Percentiles rank a stretch among this genome's conserved stretches.
Evolutionary conservation across 2,888 invertebrate species (phyloP).

Genomic region (Galerucella calmariensis): DNA sequence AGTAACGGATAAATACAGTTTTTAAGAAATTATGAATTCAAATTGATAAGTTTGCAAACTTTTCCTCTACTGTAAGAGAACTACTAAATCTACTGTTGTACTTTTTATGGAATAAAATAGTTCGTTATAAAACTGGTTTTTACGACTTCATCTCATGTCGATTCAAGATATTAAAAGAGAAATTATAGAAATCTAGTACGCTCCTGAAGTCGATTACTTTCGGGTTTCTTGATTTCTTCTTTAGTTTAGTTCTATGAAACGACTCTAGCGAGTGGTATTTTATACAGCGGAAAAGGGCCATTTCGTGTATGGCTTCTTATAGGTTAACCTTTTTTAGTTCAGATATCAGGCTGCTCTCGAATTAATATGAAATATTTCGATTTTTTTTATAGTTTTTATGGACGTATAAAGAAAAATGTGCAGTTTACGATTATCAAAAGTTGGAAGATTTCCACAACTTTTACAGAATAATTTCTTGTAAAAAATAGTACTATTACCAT

Average conservation of each 20-base stretch:
- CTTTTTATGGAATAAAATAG: too few species aligned
- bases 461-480: too few species aligned
- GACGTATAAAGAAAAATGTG: not conserved
- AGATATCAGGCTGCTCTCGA: not conserved
- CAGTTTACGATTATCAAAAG: not conserved
- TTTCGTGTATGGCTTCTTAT: not conserved
- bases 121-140: too few species aligned
- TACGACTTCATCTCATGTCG: too few species aligned
- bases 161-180: too few species aligned
- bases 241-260: slow-evolving; percentile 6
- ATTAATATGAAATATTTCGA: not conserved
- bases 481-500: too few species aligned
- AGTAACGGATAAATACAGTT: too few species aligned
- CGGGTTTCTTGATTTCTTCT: slow-evolving; percentile 1
- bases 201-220: slow-evolving; percentile 3
- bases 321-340: not conserved
- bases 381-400: not conserved
- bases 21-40: too few species aligned
- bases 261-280: not conserved
- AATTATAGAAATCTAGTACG: not conserved
- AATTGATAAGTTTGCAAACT: too few species aligned
- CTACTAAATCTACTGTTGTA: too few species aligned
- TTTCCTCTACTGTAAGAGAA: too few species aligned
- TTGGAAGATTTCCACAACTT: too few species aligned
- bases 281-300: not conserved